These are phyloP conservation scores for Darevskia mixta DNA, from an alignment of 2,797 vertebrate genomes.

Conservation along the genomic window DNA sequence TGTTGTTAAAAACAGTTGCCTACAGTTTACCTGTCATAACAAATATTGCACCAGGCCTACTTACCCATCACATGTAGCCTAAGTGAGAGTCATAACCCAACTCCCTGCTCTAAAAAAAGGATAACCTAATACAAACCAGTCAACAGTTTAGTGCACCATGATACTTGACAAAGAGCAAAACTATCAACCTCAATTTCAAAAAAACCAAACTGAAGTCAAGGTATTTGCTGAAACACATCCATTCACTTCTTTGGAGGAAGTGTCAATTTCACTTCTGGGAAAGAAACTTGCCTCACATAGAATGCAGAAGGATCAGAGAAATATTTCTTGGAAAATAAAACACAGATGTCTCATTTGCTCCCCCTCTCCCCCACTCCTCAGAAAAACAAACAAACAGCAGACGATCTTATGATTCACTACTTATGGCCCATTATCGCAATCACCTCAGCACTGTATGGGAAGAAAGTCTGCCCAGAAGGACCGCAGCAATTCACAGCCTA, in stretches of 20 bases:
- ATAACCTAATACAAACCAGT: not conserved
- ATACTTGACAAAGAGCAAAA: not conserved
- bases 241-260: conserved; percentile 9
- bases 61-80: not conserved
- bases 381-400: not conserved
- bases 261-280: conserved; percentile 16
- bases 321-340: conserved; percentile 43
- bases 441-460: accelerated
- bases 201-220: conserved; percentile 21
- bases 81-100: not conserved
- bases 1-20: no score
- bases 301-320: conserved; percentile 14
- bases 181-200: not conserved
- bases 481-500: not conserved
- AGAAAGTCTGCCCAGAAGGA: not conserved
- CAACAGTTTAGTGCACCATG: not conserved
- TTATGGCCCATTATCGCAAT: not conserved
- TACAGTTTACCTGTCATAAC: not conserved
- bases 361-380: not conserved
- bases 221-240: not conserved
- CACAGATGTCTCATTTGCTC: not conserved
- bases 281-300: conserved; percentile 1
- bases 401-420: not conserved
- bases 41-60: not conserved
- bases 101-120: not conserved